Evolutionary conservation across 1,140 invertebrate species (phyloP), one percentile per base, ranked within the genome.

Genomic region (Mactra quadrangularis): DNA sequence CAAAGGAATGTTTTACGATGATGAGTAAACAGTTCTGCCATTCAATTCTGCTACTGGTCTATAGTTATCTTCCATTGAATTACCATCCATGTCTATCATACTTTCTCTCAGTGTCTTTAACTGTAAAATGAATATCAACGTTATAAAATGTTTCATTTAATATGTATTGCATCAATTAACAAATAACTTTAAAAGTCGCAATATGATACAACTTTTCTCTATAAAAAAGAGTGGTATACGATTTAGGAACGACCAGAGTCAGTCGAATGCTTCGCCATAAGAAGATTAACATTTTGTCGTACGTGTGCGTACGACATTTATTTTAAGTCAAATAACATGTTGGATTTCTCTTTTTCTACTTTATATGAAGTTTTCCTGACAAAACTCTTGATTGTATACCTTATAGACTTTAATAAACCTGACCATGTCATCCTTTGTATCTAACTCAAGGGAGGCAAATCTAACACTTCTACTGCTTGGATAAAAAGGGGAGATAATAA

Each of bases 61-160:
- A 38, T 41, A 75, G 27, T 75, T 75, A 55, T 75, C 72, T 25
- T 75, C 53, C 25, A 75, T 60, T 13, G 29, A 13, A 9, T 75
- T 4, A 4, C 35, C 55, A 27, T 75, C 55, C 3, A 35, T 45
- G 57, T 60, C 55, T 9, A 3, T 47, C 25, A 75, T 13, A 47
- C 55, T 75, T n/a, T n/a, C n/a, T 13, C 72, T 55, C 9, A 75
- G 27, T 25, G 33, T 45, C n/a, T 41, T 45, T 1, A 75, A 7
- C 72, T 75, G 75, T 6, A 66, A 77, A 31, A 22, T 0, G 38
- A n/a, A 27, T 22, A 62, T 7, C 6, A 55, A 11, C n/a, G n/a
- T n/a, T 55, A 55, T n/a, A 55, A 6, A 55, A 6, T 55, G 25
- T 55, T 7, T 13, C 29, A 59, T 7, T 59, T 59, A 9, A 27